Percentiles rank a stretch among this genome's conserved stretches.
Evolutionary conservation across 23 tunicate species (phyloP).

Genomic region (Halocynthia roretzi): DNA sequence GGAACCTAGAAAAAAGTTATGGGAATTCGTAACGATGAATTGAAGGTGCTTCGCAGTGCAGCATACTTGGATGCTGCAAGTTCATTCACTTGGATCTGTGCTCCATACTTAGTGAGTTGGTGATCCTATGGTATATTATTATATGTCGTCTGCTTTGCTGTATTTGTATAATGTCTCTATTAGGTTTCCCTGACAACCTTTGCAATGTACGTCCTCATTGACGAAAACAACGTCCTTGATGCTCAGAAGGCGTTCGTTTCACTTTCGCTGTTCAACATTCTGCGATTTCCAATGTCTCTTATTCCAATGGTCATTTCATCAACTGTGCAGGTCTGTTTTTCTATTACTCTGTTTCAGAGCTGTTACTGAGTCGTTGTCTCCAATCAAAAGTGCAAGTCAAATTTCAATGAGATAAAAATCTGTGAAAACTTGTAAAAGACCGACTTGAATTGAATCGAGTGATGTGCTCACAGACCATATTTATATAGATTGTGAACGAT

Average conservation of each 20-base stretch:
- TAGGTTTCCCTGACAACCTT: constrained; percentile 86
- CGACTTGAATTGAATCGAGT: too few relatives aligned
- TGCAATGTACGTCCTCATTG: constrained; percentile 69
- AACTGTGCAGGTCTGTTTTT: constrained; percentile 55
- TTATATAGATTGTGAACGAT: too few relatives aligned
- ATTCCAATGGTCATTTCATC: constrained; percentile 79
- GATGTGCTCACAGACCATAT: too few relatives aligned
- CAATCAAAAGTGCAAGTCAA: too few relatives aligned
- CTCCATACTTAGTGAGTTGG: constrained; percentile 69
- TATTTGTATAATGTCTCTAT: not conserved
- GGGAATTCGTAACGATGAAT: constrained; percentile 55
- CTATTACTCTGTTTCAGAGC: too few relatives aligned
- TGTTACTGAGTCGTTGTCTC: too few relatives aligned
- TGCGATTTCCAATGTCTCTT: constrained; percentile 86
- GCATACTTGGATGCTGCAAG: constrained; percentile 83
- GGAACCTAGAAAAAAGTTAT: constrained; percentile 50
- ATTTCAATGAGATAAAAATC: too few relatives aligned
- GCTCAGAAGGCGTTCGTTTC: constrained; percentile 88
- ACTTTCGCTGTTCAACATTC: constrained; percentile 75
- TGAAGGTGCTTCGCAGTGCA: constrained; percentile 46
- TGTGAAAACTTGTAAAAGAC: too few relatives aligned
- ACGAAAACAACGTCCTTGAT: constrained; percentile 38
- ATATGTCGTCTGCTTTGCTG: not conserved
- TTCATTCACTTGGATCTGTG: constrained; percentile 82
- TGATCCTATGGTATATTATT: not conserved